Evolutionary conservation across 2,113 vertebrate genomes (phyloP).

Genomic region (Silurus meridionalis): DNA sequence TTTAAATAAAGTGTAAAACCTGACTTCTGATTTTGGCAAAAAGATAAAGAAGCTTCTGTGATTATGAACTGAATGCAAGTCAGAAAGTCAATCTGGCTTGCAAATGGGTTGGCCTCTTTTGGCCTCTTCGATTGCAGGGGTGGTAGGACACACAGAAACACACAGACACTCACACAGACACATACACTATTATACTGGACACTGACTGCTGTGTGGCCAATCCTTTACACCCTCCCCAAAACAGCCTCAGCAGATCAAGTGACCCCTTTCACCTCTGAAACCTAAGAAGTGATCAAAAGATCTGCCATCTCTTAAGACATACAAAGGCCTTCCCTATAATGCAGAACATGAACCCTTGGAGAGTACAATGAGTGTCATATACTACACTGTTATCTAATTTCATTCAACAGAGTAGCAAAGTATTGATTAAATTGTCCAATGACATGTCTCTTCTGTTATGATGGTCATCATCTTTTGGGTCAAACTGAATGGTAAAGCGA

Average conservation of each 20-base stretch:
- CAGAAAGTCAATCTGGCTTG: slow-evolving; percentile 26
- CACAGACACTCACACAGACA: slow-evolving; percentile 45
- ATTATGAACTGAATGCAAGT: slow-evolving; percentile 4
- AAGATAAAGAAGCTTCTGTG: background rate
- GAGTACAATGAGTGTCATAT: slow-evolving; percentile 44
- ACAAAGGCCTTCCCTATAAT: slow-evolving; percentile 46
- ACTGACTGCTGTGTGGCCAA: slow-evolving; percentile 43
- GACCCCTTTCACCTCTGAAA: slow-evolving; percentile 67
- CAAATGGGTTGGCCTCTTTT: slow-evolving; percentile 7
- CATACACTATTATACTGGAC: slow-evolving; percentile 28
- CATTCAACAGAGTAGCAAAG: slow-evolving; percentile 25
- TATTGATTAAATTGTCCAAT: slow-evolving; percentile 19
- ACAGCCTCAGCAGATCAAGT: slow-evolving; percentile 59
- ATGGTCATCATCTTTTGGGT: background rate
- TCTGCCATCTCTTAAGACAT: slow-evolving; percentile 48
- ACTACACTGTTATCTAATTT: slow-evolving; percentile 23
- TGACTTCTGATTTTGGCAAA: background rate
- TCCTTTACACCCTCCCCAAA: slow-evolving; percentile 29
- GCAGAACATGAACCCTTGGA: slow-evolving; percentile 8
- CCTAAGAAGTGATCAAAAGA: slow-evolving; percentile 61
- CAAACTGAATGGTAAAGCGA: too few relatives aligned
- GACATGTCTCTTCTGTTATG: background rate
- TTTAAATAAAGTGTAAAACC: background rate
- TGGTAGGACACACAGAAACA: slow-evolving; percentile 14
- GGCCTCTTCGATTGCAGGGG: slow-evolving; percentile 8